A percentile compares a stretch with the other conserved stretches of the same genome.
phyloP scores from a whole-genome alignment of 1,140 invertebrate species.

The Cyrtorhinus lividipennis region DNA sequence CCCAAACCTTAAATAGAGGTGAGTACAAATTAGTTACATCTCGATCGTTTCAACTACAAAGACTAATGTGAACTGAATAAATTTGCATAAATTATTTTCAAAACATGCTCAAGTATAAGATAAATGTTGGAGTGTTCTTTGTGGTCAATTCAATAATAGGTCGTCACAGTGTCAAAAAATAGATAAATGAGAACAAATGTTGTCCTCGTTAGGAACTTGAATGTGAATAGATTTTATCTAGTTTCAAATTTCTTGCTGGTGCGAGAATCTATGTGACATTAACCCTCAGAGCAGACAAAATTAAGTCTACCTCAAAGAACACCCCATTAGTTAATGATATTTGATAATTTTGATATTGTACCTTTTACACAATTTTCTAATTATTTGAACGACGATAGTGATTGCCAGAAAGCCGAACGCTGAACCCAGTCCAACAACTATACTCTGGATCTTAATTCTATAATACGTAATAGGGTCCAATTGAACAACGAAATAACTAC shows the following conservation, averaged over 20 bases:
- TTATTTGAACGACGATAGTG: slow-evolving; percentile 59
- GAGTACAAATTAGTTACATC: too few species aligned
- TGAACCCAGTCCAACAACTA: slow-evolving; percentile 61
- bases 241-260: too few species aligned
- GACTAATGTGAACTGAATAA: too few species aligned
- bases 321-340: too few species aligned
- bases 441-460: slow-evolving; percentile 66
- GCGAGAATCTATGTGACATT: too few species aligned
- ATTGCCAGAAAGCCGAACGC: slow-evolving; percentile 62
- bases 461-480: slow-evolving; percentile 68
- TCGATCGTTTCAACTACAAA: too few species aligned
- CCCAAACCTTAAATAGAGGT: slow-evolving; percentile 25
- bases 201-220: too few species aligned
- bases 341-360: slow-evolving; percentile 29
- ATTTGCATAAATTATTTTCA: neutral
- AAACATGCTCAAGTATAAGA: neutral
- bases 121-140: neutral
- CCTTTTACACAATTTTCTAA: slow-evolving; percentile 54
- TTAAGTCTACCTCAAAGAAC: too few species aligned
- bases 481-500: slow-evolving; percentile 51
- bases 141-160: neutral
- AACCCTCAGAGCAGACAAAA: too few species aligned
- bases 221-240: too few species aligned
- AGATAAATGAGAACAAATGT: neutral
- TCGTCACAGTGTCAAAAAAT: neutral